Percentiles rank a stretch among this genome's conserved stretches.
phyloP scores from a whole-genome alignment of 1,140 invertebrate genomes.

The Muscidifurax raptorellus region DNA sequence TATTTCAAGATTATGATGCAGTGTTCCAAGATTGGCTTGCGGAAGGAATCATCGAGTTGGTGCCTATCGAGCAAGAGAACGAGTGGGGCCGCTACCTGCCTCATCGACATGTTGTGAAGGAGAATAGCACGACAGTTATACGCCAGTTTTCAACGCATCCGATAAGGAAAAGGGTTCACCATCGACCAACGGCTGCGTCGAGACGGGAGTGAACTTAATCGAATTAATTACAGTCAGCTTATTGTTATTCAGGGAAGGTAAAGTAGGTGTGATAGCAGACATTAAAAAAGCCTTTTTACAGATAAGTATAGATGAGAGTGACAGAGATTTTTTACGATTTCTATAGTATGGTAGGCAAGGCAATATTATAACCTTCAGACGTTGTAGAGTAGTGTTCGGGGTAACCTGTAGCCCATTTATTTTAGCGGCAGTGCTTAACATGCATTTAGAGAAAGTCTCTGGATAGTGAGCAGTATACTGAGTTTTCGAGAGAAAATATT shows the following conservation, averaged over 20 bases:
- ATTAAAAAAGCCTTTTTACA: constrained; percentile 71
- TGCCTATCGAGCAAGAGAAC: too few species aligned
- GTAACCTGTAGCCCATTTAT: constrained; percentile 61
- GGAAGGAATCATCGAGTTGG: too few species aligned
- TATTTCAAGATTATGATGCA: constrained; percentile 46
- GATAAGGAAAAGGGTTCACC: constrained; percentile 9
- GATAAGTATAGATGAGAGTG: constrained; percentile 58
- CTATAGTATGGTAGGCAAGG: constrained; percentile 58
- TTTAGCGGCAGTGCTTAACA: constrained; percentile 52
- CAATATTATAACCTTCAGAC: constrained; percentile 53
- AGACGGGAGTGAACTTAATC: constrained; percentile 64
- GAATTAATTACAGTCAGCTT: constrained; percentile 65
- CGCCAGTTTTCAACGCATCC: constrained; percentile 45
- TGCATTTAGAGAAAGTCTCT: background rate
- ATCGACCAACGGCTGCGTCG: constrained; percentile 42
- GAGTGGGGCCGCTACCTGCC: too few species aligned
- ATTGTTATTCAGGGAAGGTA: constrained; percentile 62
- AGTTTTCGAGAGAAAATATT: background rate
- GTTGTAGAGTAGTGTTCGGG: constrained; percentile 61
- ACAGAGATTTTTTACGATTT: constrained; percentile 65
- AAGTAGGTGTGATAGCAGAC: constrained; percentile 67
- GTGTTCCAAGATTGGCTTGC: too few species aligned
- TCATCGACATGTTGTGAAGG: background rate
- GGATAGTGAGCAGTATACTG: background rate
- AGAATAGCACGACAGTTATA: background rate